Base-by-base conservation (phyloP, 2,797 vertebrate genomes). In the Crocodylus rhombifer region DNA sequence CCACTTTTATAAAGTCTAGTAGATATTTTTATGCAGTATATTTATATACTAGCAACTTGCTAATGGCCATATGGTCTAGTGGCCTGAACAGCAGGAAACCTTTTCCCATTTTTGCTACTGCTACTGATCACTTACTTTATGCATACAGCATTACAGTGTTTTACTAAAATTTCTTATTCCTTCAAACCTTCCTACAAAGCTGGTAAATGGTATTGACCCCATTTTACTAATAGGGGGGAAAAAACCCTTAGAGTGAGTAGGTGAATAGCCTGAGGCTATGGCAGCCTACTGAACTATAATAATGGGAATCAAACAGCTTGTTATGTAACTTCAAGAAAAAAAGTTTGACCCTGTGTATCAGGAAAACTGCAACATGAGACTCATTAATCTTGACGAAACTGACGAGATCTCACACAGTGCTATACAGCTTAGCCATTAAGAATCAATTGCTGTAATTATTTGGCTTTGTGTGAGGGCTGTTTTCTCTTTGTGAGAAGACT, bases 231-330 rank as follows among this genome's bases (percentile, higher is more conserved):
- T 62, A 15, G 10, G 4, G 69, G 4, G 6, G 1, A 9, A 6
- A 71, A 8, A 62, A 1, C 7, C 42, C 42, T 42, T 42, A 71
- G 20, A 25, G 33, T 14, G 21, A 23, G 33, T 23, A 36, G 14
- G 30, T 60, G 2, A 93, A 2, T 1, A 42, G 6, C 15, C 3
- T 28, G 14, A 84, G 10, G 6, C 3, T 4, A 57, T 2, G 42
- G 5, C 36, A 9, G 1, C 71, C 3, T 71, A 61, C 11, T 33
- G 12, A 75, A 61, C 30, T 26, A 21, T 23, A 10, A 60, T 33
- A 21, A 9, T 9, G 14, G 4, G 0, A 21, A 0, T 33, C 1
- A 77, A 14, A 4, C 33, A 33, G 23, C 23, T 71, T 56, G 71
- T 78, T 76, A 20, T 28, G 5, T 55, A 42, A 64, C 82, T 82